These are phyloP conservation scores for Lasiurus cinereus DNA, from an alignment of 2,113 vertebrate genomes.

Conservation along the genomic window DNA sequence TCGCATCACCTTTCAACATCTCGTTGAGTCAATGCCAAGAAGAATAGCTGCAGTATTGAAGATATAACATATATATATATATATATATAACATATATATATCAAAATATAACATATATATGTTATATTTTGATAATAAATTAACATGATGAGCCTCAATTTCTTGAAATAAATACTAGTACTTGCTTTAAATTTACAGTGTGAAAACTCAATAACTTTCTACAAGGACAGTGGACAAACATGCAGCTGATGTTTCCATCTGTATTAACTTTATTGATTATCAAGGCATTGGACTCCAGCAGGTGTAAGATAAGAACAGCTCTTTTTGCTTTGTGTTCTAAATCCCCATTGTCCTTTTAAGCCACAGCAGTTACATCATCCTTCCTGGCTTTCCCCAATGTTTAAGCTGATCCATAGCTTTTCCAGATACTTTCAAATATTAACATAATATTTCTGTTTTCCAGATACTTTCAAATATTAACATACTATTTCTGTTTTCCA, in stretches of 20 bases:
- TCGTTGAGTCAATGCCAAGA: too few species aligned
- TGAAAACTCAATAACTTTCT: not conserved
- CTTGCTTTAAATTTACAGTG: not conserved
- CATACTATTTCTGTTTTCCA: not conserved
- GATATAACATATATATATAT: too few species aligned
- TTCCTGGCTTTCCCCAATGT: not conserved
- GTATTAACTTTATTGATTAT: not conserved
- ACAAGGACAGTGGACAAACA: not conserved
- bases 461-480: not conserved
- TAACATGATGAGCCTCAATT: not conserved
- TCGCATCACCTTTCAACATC: too few species aligned
- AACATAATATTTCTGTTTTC: not conserved
- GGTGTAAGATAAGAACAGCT: not conserved
- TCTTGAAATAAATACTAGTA: conserved; percentile 29
- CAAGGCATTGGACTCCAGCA: not conserved
- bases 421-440: not conserved
- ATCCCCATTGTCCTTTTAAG: not conserved
- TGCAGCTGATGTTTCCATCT: not conserved
- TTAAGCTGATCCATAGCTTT: not conserved
- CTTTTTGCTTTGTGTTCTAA: not conserved
- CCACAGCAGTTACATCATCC: not conserved
- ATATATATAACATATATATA: too few species aligned
- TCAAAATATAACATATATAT: too few species aligned
- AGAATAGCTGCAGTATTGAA: too few species aligned
- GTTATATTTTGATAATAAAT: not conserved